Percentiles rank a stretch among this genome's conserved stretches.
These are phyloP conservation scores for Tethea ocularis DNA, from an alignment of 2,888 invertebrate genomes.

Conservation along the genomic window DNA sequence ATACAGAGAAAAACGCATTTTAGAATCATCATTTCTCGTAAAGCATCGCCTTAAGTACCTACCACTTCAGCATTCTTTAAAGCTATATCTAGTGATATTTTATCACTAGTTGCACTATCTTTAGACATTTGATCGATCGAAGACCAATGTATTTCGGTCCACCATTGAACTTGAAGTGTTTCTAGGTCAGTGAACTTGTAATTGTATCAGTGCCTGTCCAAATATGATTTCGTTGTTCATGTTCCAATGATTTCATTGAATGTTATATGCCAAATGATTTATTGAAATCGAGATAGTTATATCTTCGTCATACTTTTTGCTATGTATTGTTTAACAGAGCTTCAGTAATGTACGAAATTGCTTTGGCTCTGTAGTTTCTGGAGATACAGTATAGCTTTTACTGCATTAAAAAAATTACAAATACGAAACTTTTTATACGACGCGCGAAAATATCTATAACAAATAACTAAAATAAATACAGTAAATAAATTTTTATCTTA, in stretches of 20 bases:
- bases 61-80: constrained; percentile 1
- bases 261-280: not conserved
- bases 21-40: no score
- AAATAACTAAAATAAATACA: no score
- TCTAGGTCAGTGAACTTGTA: constrained; percentile 28
- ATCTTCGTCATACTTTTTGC: not conserved
- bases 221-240: constrained; percentile 6
- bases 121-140: constrained; percentile 28
- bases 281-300: not conserved
- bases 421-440: no score
- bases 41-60: no score
- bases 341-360: not conserved
- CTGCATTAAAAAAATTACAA: no score
- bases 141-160: constrained; percentile 26
- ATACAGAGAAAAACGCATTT: no score
- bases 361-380: not conserved
- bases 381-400: no score
- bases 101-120: constrained; percentile 15
- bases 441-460: no score
- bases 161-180: constrained; percentile 32
- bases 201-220: not conserved
- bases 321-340: not conserved
- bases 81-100: not conserved
- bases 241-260: constrained; percentile 8
- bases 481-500: no score